These are phyloP conservation scores for Rhadinocentrus ornatus DNA, from an alignment of 2,797 vertebrate genomes.

Conservation along the genomic window DNA sequence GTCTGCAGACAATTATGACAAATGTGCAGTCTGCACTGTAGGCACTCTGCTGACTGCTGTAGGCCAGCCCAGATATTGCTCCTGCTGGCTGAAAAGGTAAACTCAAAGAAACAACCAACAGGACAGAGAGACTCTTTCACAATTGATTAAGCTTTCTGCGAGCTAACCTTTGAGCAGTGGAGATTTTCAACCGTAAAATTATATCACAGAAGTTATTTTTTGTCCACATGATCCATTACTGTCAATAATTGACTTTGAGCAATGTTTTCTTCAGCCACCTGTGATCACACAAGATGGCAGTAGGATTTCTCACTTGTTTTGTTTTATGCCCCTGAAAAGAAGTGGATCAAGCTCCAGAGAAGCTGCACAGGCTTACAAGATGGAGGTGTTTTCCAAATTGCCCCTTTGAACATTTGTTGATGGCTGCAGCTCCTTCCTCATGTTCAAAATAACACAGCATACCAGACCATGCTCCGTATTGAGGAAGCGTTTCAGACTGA, in stretches of 20 bases:
- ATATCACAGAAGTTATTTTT: constrained; percentile 39
- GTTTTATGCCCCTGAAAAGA: constrained; percentile 3
- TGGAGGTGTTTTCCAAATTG: constrained; percentile 11
- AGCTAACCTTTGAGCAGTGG: constrained; percentile 32
- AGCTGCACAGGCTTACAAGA: constrained; percentile 1
- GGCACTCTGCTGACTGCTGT: constrained; percentile 54
- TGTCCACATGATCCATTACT: constrained; percentile 45
- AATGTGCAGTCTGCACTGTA: constrained; percentile 59
- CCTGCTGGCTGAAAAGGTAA: constrained; percentile 63
- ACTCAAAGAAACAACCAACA: constrained; percentile 58
- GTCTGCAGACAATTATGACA: constrained; percentile 71
- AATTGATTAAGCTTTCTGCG: constrained; percentile 52
- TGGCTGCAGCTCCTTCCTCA: constrained; percentile 17
- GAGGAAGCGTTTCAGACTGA: constrained; percentile 3
- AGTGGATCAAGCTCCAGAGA: not conserved
- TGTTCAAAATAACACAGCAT: constrained; percentile 4
- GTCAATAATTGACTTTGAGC: constrained; percentile 48
- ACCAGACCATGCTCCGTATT: constrained; percentile 6
- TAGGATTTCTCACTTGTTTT: constrained; percentile 34
- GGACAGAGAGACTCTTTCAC: constrained; percentile 25
- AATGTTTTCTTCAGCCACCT: constrained; percentile 34
- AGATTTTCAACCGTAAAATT: constrained; percentile 39
- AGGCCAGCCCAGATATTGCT: constrained; percentile 48
- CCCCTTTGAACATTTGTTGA: constrained; percentile 12
- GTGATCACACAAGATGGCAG: constrained; percentile 30